These are phyloP conservation scores for Oscheius sp. DNA, from an alignment of 2,888 invertebrate species.

Conservation along the genomic window DNA sequence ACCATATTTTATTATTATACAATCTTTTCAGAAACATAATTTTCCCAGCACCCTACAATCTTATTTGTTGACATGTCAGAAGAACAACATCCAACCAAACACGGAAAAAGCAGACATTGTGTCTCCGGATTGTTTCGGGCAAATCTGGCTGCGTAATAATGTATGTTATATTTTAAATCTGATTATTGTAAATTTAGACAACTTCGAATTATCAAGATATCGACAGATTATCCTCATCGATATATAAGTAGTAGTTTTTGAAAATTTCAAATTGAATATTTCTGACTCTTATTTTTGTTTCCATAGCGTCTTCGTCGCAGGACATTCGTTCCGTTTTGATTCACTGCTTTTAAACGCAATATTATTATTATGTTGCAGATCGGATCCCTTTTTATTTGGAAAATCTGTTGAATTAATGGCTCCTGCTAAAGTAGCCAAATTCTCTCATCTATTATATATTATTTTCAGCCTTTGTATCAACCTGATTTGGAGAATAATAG, in stretches of 20 bases:
- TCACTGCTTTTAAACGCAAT: background rate
- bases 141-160: background rate
- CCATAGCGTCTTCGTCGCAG: background rate
- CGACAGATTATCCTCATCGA: too few relatives aligned
- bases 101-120: background rate
- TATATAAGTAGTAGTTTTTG: too few relatives aligned
- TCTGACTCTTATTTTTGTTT: background rate
- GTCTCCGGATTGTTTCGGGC: background rate
- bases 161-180: too few relatives aligned
- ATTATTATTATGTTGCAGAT: background rate
- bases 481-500: slow-evolving; percentile 9
- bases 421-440: too few relatives aligned
- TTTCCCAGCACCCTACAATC: background rate
- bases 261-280: background rate
- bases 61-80: background rate
- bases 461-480: background rate
- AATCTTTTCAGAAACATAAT: background rate
- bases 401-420: too few relatives aligned
- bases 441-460: background rate
- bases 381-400: too few relatives aligned
- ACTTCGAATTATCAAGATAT: too few relatives aligned
- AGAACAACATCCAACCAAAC: background rate
- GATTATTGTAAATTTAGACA: too few relatives aligned
- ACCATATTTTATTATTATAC: background rate
- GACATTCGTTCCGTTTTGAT: background rate